Evolutionary conservation across 2,113 vertebrate genomes (phyloP).

Genomic region (Trogon surrucura): DNA sequence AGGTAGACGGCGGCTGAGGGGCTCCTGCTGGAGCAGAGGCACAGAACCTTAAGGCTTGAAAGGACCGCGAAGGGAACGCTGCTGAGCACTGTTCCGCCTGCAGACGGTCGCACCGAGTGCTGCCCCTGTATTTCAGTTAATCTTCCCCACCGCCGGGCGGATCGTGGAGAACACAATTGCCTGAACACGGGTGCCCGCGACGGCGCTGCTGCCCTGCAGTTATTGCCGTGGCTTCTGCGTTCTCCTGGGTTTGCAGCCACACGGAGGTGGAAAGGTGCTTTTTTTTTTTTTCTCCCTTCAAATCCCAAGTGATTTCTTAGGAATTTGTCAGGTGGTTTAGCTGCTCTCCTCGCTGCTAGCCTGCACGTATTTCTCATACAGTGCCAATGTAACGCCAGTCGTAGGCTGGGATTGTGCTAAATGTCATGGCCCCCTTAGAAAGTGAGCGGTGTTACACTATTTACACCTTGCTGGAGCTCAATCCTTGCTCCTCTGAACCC

Average conservation of each 20-base stretch:
- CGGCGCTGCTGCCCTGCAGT: neutral
- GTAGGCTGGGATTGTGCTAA: neutral
- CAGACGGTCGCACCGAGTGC: neutral
- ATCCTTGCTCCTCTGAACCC: neutral
- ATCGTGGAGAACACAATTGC: neutral
- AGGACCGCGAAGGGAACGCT: neutral
- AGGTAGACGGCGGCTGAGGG: neutral
- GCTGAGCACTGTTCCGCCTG: neutral
- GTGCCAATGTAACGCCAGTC: neutral
- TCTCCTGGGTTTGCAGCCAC: neutral
- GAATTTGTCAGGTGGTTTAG: neutral
- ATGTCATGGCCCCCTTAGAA: neutral
- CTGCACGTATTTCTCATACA: neutral
- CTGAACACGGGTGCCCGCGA: neutral
- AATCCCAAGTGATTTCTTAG: neutral
- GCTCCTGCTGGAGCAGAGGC: neutral
- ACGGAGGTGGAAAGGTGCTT: neutral
- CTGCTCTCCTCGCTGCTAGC: neutral
- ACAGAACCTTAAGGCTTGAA: too few relatives aligned
- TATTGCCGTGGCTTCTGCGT: neutral
- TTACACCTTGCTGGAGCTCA: neutral
- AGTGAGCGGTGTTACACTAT: neutral
- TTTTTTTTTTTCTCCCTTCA: neutral
- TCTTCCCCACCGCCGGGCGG: accelerated
- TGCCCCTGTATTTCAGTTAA: neutral